Percentiles rank a stretch among this genome's conserved stretches.
phyloP scores from a whole-genome alignment of 1,140 invertebrate genomes.

The Dendrolimus kikuchii region DNA sequence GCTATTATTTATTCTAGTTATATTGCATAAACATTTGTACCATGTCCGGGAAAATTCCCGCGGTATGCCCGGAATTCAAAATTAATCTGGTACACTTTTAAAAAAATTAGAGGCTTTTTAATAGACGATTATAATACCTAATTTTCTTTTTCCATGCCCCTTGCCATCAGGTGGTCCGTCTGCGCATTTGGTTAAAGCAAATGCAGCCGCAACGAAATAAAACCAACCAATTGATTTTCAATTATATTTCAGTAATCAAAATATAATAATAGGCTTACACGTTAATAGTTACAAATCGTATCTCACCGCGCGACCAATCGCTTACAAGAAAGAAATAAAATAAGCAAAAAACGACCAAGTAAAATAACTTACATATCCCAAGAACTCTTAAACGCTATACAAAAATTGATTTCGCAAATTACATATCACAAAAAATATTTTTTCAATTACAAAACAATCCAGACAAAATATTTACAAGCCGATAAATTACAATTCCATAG shows the following conservation, averaged over 20 bases:
- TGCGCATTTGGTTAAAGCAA: too few species aligned
- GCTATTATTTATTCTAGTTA: too few species aligned
- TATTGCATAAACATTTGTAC: too few species aligned
- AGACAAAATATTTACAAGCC: conserved; percentile 50
- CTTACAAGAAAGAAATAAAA: conserved; percentile 2
- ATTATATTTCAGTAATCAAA: conserved; percentile 72
- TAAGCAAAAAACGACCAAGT: conserved; percentile 4
- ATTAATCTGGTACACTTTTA: too few species aligned
- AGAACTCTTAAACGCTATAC: not conserved
- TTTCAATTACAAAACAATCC: conserved; percentile 4
- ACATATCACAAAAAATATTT: conserved; percentile 21
- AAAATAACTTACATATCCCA: not conserved
- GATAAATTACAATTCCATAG: conserved; percentile 47
- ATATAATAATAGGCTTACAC: conserved; percentile 71
- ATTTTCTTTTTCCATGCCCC: conserved; percentile 4
- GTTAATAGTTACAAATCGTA: conserved; percentile 68
- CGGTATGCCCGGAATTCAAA: too few species aligned
- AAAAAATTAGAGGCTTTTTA: too few species aligned
- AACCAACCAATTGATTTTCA: conserved; percentile 40
- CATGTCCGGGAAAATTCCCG: too few species aligned
- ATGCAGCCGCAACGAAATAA: too few species aligned
- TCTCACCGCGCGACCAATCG: conserved; percentile 18
- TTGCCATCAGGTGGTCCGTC: too few species aligned
- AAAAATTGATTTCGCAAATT: not conserved
- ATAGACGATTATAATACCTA: not conserved